These are phyloP conservation scores for Drosophila elegans DNA, from an alignment of 1,140 invertebrate species.

Conservation along the genomic window DNA sequence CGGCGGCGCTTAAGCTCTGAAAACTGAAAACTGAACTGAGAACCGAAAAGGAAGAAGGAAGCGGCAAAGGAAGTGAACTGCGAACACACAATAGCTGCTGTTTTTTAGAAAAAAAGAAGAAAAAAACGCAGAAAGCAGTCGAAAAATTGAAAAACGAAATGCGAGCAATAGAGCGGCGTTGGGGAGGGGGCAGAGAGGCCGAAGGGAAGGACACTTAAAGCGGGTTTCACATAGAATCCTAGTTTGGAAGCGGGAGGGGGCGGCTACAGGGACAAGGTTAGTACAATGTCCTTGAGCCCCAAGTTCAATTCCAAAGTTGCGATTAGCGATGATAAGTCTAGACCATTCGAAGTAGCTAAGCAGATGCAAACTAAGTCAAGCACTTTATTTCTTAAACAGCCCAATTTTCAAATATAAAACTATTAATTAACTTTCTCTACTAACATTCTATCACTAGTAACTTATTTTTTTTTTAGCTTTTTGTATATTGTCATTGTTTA, in stretches of 20 bases:
- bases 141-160: conserved; percentile 50
- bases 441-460: too few species aligned
- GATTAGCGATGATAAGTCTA: conserved; percentile 10
- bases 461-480: too few species aligned
- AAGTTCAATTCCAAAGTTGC: conserved; percentile 34
- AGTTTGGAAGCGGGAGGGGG: conserved; percentile 18
- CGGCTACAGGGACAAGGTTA: conserved; percentile 1
- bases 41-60: conserved; percentile 70
- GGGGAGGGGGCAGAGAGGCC: too few species aligned
- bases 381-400: neutral
- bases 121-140: conserved; percentile 38
- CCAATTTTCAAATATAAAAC: too few species aligned
- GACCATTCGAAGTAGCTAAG: neutral
- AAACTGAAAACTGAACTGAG: conserved; percentile 31
- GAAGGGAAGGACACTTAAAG: conserved; percentile 15
- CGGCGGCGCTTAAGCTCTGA: conserved; percentile 66
- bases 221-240: conserved; percentile 36
- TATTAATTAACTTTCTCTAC: too few species aligned
- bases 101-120: conserved; percentile 43
- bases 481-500: too few species aligned
- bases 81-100: conserved; percentile 37
- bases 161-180: neutral
- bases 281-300: conserved; percentile 26
- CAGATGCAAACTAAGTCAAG: neutral
- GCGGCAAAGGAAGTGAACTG: conserved; percentile 72